phyloP scores from a whole-genome alignment of 2,888 invertebrate species.

The Fabriciana adippe region DNA sequence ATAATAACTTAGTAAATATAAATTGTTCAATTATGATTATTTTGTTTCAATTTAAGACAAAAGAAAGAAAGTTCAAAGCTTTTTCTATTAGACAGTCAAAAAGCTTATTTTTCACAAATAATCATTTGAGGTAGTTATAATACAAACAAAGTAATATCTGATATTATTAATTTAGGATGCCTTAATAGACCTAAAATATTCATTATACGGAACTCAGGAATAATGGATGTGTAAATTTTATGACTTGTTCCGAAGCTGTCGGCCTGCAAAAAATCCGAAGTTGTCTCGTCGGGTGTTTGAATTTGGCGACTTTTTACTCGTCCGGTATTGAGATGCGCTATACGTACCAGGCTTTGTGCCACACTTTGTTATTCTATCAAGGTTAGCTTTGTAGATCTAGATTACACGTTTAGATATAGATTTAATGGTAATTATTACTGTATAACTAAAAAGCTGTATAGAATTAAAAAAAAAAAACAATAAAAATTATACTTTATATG shows the following conservation, averaged over 20 bases:
- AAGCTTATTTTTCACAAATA: too few species aligned
- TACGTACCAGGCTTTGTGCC: conserved; percentile 33
- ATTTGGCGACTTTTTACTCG: conserved; percentile 51
- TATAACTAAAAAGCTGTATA: too few species aligned
- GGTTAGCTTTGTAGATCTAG: neutral
- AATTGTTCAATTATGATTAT: too few species aligned
- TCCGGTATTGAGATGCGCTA: conserved; percentile 45
- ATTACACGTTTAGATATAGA: too few species aligned
- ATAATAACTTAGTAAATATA: too few species aligned
- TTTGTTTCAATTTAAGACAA: too few species aligned
- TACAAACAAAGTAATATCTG: neutral
- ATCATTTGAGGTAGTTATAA: too few species aligned
- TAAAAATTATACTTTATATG: too few species aligned
- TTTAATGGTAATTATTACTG: too few species aligned
- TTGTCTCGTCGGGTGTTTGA: conserved; percentile 46
- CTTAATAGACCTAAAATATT: conserved; percentile 4
- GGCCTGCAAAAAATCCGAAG: conserved; percentile 42
- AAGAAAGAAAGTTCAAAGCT: neutral
- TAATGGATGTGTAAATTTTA: conserved; percentile 33
- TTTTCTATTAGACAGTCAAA: neutral
- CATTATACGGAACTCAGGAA: conserved; percentile 37
- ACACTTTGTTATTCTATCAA: conserved; percentile 23
- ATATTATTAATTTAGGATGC: neutral
- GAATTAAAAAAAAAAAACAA: too few species aligned
- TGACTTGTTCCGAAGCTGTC: conserved; percentile 51